phyloP scores from a whole-genome alignment of 2,888 invertebrate species.

The Lypha dubia region DNA sequence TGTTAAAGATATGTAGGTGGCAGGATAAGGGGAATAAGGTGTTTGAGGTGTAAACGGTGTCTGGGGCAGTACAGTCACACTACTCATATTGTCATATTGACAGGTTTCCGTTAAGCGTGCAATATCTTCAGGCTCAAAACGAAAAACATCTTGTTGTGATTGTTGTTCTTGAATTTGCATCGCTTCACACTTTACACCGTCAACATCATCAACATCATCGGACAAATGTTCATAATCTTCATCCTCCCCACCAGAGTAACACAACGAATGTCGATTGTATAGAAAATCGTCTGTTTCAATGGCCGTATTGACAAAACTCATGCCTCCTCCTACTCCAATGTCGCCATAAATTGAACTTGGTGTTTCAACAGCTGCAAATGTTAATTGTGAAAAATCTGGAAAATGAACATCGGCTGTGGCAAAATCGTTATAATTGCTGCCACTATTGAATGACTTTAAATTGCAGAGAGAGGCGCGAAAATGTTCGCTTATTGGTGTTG shows the following conservation, averaged over 20 bases:
- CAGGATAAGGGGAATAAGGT: conserved; percentile 60
- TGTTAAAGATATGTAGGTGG: not conserved
- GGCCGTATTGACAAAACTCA: not conserved
- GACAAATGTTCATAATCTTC: conserved; percentile 76
- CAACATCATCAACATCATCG: conserved; percentile 55
- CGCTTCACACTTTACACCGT: conserved; percentile 60
- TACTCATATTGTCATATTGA: conserved; percentile 67
- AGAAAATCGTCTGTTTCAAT: conserved; percentile 38
- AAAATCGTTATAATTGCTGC: conserved; percentile 74
- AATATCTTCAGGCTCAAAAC: conserved; percentile 83
- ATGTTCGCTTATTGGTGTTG: conserved; percentile 73
- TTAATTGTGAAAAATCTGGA: conserved; percentile 78
- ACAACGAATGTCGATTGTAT: conserved; percentile 62
- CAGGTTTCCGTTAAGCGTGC: conserved; percentile 79
- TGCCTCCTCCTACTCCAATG: conserved; percentile 8
- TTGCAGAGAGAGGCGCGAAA: conserved; percentile 76
- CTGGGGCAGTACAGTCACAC: conserved; percentile 60
- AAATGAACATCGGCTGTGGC: conserved; percentile 78
- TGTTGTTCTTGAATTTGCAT: conserved; percentile 58
- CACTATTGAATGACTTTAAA: conserved; percentile 73
- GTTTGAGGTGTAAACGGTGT: conserved; percentile 76
- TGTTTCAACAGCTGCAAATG: conserved; percentile 80
- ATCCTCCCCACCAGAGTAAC: conserved; percentile 49
- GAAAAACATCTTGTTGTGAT: conserved; percentile 79
- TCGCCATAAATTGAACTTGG: conserved; percentile 82